Percentiles rank a stretch among this genome's conserved stretches.
Conservation (phyloP, 1,140 invertebrate species). For the Popillia japonica region DNA sequence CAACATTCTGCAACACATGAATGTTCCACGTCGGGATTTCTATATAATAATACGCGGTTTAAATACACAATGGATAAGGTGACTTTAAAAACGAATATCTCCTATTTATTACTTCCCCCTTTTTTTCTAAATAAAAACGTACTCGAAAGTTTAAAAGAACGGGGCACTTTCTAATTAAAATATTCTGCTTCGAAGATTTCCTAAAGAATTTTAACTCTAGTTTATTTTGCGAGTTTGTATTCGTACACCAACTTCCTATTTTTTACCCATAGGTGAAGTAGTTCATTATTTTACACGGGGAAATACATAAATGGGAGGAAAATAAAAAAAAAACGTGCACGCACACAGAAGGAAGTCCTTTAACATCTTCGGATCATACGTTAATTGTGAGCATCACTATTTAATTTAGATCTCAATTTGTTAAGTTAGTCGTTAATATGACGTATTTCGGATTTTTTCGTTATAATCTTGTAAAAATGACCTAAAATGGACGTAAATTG, state of each 20-base stretch:
- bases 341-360: too few relatives aligned
- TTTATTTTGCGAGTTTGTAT: constrained; percentile 16
- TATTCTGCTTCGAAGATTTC: constrained; percentile 46
- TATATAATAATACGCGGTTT: too few relatives aligned
- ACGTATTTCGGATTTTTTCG: too few relatives aligned
- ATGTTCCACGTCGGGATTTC: too few relatives aligned
- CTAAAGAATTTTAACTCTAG: constrained; percentile 38
- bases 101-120: background rate
- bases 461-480: too few relatives aligned
- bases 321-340: background rate
- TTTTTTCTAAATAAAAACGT: background rate
- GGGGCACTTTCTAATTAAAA: constrained; percentile 47
- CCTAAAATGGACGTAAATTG: too few relatives aligned
- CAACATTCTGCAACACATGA: too few relatives aligned
- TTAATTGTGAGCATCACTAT: too few relatives aligned
- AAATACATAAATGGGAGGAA: constrained; percentile 7
- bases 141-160: constrained; percentile 39
- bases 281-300: background rate
- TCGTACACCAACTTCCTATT: background rate
- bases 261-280: background rate
- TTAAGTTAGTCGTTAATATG: too few relatives aligned
- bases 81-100: background rate
- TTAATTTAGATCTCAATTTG: too few relatives aligned
- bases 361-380: too few relatives aligned
- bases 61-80: too few relatives aligned